These are phyloP conservation scores for Latheticus oryzae DNA, from an alignment of 2,888 invertebrate species.

Conservation along the genomic window DNA sequence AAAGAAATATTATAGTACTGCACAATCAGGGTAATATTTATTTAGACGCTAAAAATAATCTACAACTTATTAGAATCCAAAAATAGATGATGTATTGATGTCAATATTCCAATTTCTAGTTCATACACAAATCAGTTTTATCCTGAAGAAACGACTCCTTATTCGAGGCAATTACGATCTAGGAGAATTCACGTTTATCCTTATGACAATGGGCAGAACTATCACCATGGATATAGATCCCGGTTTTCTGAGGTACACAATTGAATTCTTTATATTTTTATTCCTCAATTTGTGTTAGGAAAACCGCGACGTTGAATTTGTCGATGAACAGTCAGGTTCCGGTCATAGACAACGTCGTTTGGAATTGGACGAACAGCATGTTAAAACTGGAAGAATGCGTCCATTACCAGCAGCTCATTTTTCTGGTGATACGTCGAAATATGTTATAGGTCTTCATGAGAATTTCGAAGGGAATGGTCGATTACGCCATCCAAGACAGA, in stretches of 20 bases:
- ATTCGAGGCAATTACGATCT: no score
- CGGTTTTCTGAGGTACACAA: no score
- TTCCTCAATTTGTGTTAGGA: conserved; percentile 47
- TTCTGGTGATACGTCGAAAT: conserved; percentile 73
- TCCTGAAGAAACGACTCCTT: neutral
- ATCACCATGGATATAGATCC: no score
- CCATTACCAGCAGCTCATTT: conserved; percentile 72
- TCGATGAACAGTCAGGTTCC: conserved; percentile 29
- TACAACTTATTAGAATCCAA: neutral
- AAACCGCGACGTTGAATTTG: conserved; percentile 43
- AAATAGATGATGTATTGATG: conserved; percentile 8
- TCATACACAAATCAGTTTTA: neutral
- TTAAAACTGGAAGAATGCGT: conserved; percentile 54
- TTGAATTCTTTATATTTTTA: no score
- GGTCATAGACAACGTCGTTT: conserved; percentile 47
- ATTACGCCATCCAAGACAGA: conserved; percentile 72
- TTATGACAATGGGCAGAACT: no score
- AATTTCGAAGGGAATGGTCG: conserved; percentile 77
- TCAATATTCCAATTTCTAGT: conserved; percentile 4
- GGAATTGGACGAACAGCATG: conserved; percentile 45
- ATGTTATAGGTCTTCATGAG: conserved; percentile 68
- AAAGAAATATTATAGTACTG: conserved; percentile 9
- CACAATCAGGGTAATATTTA: conserved; percentile 3
- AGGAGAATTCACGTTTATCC: no score
- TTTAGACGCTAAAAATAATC: neutral